These are phyloP conservation scores for Bergia sp. DNA, from an alignment of 92 coral and sea anemone genomes.

Conservation along the genomic window DNA sequence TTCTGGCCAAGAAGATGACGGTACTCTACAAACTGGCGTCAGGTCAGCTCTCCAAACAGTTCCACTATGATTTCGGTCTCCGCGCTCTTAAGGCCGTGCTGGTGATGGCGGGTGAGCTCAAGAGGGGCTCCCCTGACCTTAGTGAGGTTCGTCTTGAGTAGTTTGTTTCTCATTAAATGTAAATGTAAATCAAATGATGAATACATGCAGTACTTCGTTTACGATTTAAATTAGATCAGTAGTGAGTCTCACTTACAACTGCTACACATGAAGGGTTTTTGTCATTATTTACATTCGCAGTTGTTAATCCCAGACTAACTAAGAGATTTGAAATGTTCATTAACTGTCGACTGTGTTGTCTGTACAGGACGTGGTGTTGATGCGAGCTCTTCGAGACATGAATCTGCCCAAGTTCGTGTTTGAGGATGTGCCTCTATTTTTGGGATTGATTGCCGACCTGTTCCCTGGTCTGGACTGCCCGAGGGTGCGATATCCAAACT, in stretches of 20 bases:
- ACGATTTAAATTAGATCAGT: neutral
- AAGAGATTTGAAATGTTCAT: neutral
- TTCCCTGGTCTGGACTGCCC: slow-evolving; percentile 99
- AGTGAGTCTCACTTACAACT: neutral
- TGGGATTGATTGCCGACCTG: slow-evolving; percentile 98
- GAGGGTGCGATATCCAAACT: slow-evolving; percentile 96
- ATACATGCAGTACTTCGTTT: too few relatives aligned
- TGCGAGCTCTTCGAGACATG: slow-evolving; percentile 99
- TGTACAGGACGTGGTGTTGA: slow-evolving; percentile 90
- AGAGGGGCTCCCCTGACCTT: slow-evolving; percentile 98
- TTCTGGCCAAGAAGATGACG: slow-evolving; percentile 87
- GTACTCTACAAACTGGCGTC: slow-evolving; percentile 94
- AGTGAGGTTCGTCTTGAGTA: slow-evolving; percentile 69
- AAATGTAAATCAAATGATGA: too few relatives aligned
- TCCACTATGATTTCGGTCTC: slow-evolving; percentile 98
- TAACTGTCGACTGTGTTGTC: neutral
- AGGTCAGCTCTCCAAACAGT: slow-evolving; percentile 97
- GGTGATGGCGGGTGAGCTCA: slow-evolving; percentile 99
- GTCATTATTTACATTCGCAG: neutral
- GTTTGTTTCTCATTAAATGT: neutral
- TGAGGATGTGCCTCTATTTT: slow-evolving; percentile 98
- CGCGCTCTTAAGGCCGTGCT: slow-evolving; percentile 98
- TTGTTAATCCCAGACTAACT: neutral
- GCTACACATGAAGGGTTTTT: neutral
- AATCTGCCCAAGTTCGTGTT: slow-evolving; percentile 98